A percentile compares a stretch with the other conserved stretches of the same genome.
Conservation (phyloP, 2,113 vertebrate genomes). For the Oophaga pumilio region DNA sequence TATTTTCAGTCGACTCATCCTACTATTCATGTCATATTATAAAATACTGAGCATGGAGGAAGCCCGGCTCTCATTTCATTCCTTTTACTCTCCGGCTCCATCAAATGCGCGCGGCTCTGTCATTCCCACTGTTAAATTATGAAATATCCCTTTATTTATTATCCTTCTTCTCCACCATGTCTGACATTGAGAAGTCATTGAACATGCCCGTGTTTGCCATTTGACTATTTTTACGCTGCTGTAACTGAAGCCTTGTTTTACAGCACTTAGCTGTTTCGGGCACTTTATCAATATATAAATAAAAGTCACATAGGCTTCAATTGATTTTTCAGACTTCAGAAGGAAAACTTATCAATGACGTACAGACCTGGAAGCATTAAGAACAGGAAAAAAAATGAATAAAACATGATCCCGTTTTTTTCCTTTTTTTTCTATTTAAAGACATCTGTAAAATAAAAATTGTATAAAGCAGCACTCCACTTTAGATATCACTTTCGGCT, state of each 20-base stretch:
- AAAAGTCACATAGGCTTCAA: conserved; percentile 38
- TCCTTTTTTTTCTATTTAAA: conserved; percentile 3
- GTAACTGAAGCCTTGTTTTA: conserved; percentile 47
- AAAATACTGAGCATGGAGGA: conserved; percentile 40
- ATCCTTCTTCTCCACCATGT: neutral
- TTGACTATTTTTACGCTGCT: conserved; percentile 21
- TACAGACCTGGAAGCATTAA: neutral
- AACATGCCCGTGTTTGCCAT: conserved; percentile 17
- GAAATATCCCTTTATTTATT: conserved; percentile 39
- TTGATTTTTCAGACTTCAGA: conserved; percentile 36
- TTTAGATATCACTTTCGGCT: neutral
- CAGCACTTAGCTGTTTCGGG: conserved; percentile 26
- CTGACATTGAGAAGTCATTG: conserved; percentile 53
- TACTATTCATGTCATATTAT: conserved; percentile 45
- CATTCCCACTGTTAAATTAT: conserved; percentile 42
- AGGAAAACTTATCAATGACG: conserved; percentile 27
- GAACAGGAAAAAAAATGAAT: neutral
- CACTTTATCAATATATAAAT: conserved; percentile 43
- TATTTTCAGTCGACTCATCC: conserved; percentile 33
- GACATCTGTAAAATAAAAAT: neutral
- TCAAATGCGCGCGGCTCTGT: conserved; percentile 10
- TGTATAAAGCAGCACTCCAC: too few species aligned
- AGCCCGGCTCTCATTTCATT: conserved; percentile 40
- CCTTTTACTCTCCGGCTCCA: conserved; percentile 41
- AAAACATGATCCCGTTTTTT: neutral